Evolutionary conservation across 2,797 vertebrate genomes (phyloP).

Genomic region (Tolypeutes matacus): DNA sequence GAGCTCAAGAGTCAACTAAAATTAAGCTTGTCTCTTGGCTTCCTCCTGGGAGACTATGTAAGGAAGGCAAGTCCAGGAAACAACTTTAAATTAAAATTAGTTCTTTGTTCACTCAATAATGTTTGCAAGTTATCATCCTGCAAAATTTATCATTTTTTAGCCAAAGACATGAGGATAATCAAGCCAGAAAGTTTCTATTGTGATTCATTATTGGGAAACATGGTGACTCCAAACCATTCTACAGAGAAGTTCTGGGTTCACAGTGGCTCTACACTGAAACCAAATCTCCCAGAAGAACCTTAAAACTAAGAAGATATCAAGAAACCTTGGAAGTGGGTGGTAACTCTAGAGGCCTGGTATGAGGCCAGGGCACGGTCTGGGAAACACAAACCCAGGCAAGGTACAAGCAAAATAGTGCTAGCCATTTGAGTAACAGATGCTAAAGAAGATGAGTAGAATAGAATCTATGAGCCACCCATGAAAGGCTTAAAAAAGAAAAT

Average conservation of each 20-base stretch:
- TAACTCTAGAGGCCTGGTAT: slow-evolving; percentile 18
- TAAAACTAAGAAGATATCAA: slow-evolving; percentile 16
- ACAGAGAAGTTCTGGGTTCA: slow-evolving; percentile 2
- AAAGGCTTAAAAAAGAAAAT: no score
- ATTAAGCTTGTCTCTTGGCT: neutral
- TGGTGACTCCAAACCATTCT: neutral
- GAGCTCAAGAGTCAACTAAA: neutral
- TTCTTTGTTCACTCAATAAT: slow-evolving; percentile 4
- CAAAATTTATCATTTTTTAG: slow-evolving; percentile 30
- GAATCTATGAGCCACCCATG: no score
- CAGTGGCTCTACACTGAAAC: neutral
- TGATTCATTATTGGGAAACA: neutral
- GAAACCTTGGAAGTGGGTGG: neutral
- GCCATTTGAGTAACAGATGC: neutral
- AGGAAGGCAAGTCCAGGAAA: slow-evolving; percentile 10
- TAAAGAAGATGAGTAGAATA: neutral
- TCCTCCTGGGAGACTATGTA: neutral
- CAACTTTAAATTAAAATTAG: slow-evolving; percentile 29
- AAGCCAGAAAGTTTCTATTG: slow-evolving; percentile 32
- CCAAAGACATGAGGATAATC: slow-evolving; percentile 21
- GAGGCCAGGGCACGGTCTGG: neutral
- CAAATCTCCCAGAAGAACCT: neutral
- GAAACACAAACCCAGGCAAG: slow-evolving; percentile 28
- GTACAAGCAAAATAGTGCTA: neutral
- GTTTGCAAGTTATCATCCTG: neutral